A percentile compares a stretch with the other conserved stretches of the same genome.
phyloP scores from a whole-genome alignment of 2,888 invertebrate species.

The Heliconius erato region DNA sequence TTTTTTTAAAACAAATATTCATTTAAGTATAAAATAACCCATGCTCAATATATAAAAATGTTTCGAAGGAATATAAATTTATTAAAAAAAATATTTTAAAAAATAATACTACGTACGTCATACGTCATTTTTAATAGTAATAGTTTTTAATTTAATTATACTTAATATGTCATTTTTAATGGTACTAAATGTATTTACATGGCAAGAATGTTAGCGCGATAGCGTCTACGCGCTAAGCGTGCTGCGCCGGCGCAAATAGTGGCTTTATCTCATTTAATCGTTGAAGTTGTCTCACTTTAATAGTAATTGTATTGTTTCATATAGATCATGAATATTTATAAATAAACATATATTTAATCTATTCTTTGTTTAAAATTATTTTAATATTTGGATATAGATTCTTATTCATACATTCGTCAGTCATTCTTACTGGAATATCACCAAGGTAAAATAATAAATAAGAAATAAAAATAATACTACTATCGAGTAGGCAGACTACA shows the following conservation, averaged over 20 bases:
- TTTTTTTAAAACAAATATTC: background rate
- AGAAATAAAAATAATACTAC: too few species aligned
- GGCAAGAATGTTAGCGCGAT: constrained; percentile 61
- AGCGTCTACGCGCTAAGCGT: constrained; percentile 60
- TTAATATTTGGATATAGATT: too few species aligned
- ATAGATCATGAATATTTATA: background rate
- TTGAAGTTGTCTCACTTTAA: constrained; percentile 10
- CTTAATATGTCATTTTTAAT: background rate
- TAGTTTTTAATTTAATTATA: too few species aligned
- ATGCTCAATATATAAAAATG: too few species aligned
- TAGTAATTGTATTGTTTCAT: constrained; percentile 8
- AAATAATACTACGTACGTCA: too few species aligned
- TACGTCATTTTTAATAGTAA: too few species aligned
- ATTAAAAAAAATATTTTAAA: background rate
- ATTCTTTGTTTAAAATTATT: background rate
- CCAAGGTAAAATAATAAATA: too few species aligned
- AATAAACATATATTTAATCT: background rate
- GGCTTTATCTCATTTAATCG: constrained; percentile 50
- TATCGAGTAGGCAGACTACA: too few species aligned
- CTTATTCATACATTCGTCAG: too few species aligned
- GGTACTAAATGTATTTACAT: background rate
- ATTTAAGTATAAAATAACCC: background rate
- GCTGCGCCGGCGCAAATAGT: constrained; percentile 50
- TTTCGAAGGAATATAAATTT: background rate
- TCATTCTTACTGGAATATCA: too few species aligned